Evolutionary conservation across 23 tunicate genomes (phyloP).

Genomic region (Halocynthia aurantium): DNA sequence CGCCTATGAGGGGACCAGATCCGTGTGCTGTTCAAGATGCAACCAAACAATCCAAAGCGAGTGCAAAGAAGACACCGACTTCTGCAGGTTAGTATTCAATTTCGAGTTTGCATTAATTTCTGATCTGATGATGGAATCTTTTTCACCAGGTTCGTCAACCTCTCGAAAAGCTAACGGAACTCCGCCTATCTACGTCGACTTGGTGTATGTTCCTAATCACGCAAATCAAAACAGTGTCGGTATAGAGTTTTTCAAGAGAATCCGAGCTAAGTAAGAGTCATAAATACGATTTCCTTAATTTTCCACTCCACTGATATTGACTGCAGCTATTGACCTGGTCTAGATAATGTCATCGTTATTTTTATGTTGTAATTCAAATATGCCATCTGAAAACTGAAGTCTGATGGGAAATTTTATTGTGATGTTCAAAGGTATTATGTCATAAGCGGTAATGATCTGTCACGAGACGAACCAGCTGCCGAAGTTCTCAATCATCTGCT

Average conservation of each 20-base stretch:
- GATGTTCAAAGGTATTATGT: constrained; percentile 60
- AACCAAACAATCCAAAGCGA: background rate
- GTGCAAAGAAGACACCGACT: background rate
- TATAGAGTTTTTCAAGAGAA: constrained; percentile 58
- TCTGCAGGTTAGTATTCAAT: no score
- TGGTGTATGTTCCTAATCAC: constrained; percentile 77
- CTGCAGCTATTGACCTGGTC: no score
- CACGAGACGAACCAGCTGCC: constrained; percentile 41
- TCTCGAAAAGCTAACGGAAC: background rate
- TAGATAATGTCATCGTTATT: no score
- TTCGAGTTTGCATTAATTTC: background rate
- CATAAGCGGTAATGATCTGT: constrained; percentile 53
- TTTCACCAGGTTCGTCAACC: background rate
- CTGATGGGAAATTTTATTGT: background rate
- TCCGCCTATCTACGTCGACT: constrained; percentile 47
- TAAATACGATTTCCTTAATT: no score
- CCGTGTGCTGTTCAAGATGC: constrained; percentile 16
- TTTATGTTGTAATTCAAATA: no score
- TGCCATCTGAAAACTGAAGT: no score
- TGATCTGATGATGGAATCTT: background rate
- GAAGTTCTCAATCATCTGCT: constrained; percentile 35
- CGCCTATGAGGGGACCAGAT: constrained; percentile 21
- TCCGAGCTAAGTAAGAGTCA: constrained; percentile 46
- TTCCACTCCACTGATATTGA: no score
- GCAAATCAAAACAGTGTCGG: constrained; percentile 47